phyloP scores from a whole-genome alignment of 2,113 vertebrate genomes.

The Pagrus major region DNA sequence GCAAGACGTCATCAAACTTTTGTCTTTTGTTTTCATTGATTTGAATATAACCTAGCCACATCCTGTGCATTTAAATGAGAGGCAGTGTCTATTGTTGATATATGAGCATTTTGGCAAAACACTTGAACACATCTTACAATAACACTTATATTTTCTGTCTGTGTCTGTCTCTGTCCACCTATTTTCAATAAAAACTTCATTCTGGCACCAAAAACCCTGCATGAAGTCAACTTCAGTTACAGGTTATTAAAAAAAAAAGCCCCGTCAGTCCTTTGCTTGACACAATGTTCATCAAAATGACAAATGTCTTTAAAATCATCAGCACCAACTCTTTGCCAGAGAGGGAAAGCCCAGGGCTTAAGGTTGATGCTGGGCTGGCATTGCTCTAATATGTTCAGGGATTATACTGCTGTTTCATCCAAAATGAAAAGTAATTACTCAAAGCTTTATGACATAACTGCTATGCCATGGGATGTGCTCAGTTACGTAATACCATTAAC shows the following conservation, averaged over 20 bases:
- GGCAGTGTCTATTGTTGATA: too few species aligned
- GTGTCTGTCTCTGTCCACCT: background rate
- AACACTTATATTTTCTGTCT: background rate
- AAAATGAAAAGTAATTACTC: conserved; percentile 74
- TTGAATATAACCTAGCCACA: too few species aligned
- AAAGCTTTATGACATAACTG: conserved; percentile 78
- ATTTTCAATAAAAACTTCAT: background rate
- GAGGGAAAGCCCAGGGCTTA: conserved; percentile 1
- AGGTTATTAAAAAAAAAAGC: background rate
- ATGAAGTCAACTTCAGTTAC: background rate
- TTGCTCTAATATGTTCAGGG: conserved; percentile 42
- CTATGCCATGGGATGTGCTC: conserved; percentile 24
- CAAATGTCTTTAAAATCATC: conserved; percentile 19
- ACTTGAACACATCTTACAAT: background rate
- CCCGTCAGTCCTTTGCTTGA: background rate
- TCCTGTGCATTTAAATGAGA: too few species aligned
- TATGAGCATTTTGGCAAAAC: too few species aligned
- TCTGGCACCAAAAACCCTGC: background rate
- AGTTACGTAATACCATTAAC: conserved; percentile 71
- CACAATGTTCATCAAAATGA: background rate
- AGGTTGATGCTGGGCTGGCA: conserved; percentile 4
- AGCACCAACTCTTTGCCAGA: background rate
- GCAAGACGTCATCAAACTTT: too few species aligned
- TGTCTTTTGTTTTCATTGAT: too few species aligned
- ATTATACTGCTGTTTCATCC: conserved; percentile 65